Conservation (phyloP, 1,140 invertebrate genomes). For the Subanguina moxae region DNA sequence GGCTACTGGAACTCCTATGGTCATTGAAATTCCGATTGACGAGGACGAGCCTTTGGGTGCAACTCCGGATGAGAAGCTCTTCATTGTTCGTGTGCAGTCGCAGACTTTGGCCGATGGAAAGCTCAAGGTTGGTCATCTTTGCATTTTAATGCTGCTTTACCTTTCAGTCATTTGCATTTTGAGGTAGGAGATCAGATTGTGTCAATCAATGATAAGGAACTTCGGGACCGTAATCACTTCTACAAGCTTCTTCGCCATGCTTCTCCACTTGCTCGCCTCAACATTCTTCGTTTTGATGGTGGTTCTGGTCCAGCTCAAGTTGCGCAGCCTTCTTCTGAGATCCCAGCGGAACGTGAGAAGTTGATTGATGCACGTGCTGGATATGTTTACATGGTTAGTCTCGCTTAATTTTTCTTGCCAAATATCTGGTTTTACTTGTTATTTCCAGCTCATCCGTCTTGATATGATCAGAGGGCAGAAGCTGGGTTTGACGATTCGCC, state of each 20-base stretch:
- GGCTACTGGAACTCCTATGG: no score
- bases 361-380: slow-evolving; percentile 51
- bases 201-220: slow-evolving; percentile 31
- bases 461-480: slow-evolving; percentile 49
- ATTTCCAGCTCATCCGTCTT: slow-evolving; percentile 34
- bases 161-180: neutral
- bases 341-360: slow-evolving; percentile 49
- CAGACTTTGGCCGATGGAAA: slow-evolving; percentile 48
- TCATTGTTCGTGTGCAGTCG: slow-evolving; percentile 45
- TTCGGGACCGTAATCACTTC: slow-evolving; percentile 48
- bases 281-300: slow-evolving; percentile 24
- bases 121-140: slow-evolving; percentile 31
- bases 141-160: no score
- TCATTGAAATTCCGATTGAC: neutral
- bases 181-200: slow-evolving; percentile 50
- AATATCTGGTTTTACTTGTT: no score
- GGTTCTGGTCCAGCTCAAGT: neutral
- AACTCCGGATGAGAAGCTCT: slow-evolving; percentile 50
- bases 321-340: neutral
- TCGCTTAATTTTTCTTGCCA: no score
- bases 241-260: slow-evolving; percentile 47
- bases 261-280: slow-evolving; percentile 31
- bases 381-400: slow-evolving; percentile 35
- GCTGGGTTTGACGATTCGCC: slow-evolving; percentile 50
- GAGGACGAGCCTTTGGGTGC: slow-evolving; percentile 27